A percentile compares a stretch with the other conserved stretches of the same genome.
Conservation (phyloP, 2,888 invertebrate genomes). For the Tipula vernalis region DNA sequence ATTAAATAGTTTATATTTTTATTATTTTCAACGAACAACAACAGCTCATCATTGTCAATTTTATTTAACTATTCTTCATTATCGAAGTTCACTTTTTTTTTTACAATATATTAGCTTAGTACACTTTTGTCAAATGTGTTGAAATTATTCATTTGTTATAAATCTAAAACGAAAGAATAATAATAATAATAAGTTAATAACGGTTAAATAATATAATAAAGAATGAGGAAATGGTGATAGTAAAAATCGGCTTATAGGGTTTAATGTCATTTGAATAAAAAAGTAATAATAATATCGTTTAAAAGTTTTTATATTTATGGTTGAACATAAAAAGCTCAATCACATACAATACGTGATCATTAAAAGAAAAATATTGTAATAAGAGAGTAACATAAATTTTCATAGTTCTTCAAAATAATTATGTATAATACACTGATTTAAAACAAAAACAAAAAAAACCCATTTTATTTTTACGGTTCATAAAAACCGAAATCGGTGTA, state of each 20-base stretch:
- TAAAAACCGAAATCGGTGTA: too few relatives aligned
- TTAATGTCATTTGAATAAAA: not conserved
- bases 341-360: too few relatives aligned
- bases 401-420: too few relatives aligned
- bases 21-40: not conserved
- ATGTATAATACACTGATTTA: too few relatives aligned
- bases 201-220: not conserved
- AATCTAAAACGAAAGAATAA: not conserved
- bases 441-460: too few relatives aligned
- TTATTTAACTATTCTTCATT: not conserved
- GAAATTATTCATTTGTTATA: not conserved
- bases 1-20: not conserved
- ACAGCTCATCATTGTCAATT: not conserved
- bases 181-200: not conserved
- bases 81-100: not conserved
- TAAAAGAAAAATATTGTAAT: too few relatives aligned
- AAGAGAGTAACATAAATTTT: too few relatives aligned
- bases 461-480: too few relatives aligned
- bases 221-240: not conserved
- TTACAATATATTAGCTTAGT: not conserved
- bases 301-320: not conserved
- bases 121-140: not conserved
- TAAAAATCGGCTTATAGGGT: not conserved
- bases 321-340: too few relatives aligned
- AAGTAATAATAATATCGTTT: not conserved